Base-by-base conservation (phyloP, 2,888 invertebrate species). In the Pammene aurita region DNA sequence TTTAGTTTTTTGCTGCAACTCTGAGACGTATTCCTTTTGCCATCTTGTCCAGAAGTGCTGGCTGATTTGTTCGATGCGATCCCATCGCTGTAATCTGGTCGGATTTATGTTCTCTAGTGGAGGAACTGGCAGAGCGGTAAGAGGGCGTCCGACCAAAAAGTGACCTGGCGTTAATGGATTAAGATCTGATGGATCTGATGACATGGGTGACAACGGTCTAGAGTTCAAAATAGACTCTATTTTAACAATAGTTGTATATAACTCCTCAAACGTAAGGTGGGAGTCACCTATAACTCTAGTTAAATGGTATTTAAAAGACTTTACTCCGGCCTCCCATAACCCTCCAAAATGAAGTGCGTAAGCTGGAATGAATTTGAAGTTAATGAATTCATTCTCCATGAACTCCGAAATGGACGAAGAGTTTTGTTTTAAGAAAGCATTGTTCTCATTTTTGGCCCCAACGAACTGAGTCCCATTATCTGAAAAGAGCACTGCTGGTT, bases 1-100 rank as follows among this genome's bases (percentile, higher is more conserved):
- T 46, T 52, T 52, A 2, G 44, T 42, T 44, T 74, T 74, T 73
- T 60, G 75, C 41, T 75, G 76, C 1, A 77, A 41, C 26, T 67
- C 56, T 5, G 62, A 38, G 10, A 67, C 16, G 48, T 67, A 63
- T 62, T 62, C 62, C 6, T 63, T 57, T 5, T 56, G 46, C 63
- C 62, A 60, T 50, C 60, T 46, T 7, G 11, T 16, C 60, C 60
- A 67, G 54, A 67, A 67, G 52, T 67, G 66, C 60, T 67, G 60
- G 10, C 41, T 52, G n/a, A 61, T 38, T 54, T 60, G 50, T 44
- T 67, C 60, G 9, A 68, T 38, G 11, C 67, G 44, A 11, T 48
- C 26, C 56, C 56, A 68, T 41, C 67, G 63, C 34, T 48, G 38
- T 10, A 63, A 48, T 16, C 62, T 35, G 18, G 42, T 68, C 34